phyloP scores from a whole-genome alignment of 2,113 vertebrate genomes.

The Hemibates koningsi region DNA sequence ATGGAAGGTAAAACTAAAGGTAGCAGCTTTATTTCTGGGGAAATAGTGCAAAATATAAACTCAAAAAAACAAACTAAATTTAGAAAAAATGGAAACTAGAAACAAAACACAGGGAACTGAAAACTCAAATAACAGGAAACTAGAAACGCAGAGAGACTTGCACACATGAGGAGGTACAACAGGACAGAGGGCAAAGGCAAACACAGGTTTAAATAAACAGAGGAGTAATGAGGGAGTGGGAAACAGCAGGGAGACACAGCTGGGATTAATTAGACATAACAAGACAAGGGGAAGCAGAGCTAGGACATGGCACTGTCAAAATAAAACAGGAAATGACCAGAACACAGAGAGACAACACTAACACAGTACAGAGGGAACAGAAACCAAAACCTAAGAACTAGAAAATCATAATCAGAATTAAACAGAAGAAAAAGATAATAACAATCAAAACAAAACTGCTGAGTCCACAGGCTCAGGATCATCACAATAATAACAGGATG shows the following conservation, averaged over 20 bases:
- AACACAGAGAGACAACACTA: not conserved
- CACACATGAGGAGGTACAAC: not conserved
- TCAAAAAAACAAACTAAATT: not conserved
- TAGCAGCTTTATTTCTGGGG: not conserved
- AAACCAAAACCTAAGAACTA: not conserved
- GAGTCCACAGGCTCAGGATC: not conserved
- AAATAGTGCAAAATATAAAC: not conserved
- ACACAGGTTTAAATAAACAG: not conserved
- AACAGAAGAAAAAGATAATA: not conserved
- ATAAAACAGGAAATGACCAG: not conserved
- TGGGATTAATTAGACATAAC: not conserved
- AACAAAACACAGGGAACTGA: not conserved
- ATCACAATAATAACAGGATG: not conserved
- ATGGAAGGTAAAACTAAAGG: not conserved
- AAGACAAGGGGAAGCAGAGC: not conserved
- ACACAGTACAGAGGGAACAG: fast-evolving
- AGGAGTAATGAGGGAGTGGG: not conserved
- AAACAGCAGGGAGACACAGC: not conserved
- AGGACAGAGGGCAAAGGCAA: not conserved
- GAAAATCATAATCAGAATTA: not conserved
- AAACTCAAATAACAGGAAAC: not conserved
- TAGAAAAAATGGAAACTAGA: not conserved
- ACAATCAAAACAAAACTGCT: not conserved
- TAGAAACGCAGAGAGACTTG: not conserved
- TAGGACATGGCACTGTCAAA: not conserved